A percentile compares a stretch with the other conserved stretches of the same genome.
phyloP scores from a whole-genome alignment of 2,797 vertebrate species.

The Trematomus bernacchii region DNA sequence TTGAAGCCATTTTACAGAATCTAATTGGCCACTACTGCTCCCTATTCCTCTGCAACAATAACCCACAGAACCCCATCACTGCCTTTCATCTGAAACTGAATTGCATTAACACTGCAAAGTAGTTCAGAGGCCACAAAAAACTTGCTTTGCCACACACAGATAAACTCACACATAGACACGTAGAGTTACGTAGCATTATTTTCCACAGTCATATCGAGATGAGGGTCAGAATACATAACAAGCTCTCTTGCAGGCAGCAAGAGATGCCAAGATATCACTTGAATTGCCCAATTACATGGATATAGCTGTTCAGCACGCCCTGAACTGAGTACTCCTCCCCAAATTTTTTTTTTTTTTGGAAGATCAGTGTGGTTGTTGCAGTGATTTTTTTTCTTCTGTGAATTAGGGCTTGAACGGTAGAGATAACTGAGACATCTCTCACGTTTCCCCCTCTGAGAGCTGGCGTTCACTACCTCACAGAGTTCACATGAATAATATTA shows the following conservation, averaged over 20 bases:
- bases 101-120: constrained; percentile 73
- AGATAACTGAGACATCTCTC: constrained; percentile 75
- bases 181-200: constrained; percentile 60
- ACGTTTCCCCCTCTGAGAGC: constrained; percentile 70
- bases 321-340: constrained; percentile 65
- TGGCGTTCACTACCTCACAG: constrained; percentile 71
- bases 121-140: constrained; percentile 70
- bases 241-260: constrained; percentile 37
- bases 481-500: constrained; percentile 81
- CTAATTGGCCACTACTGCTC: constrained; percentile 77
- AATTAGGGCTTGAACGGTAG: constrained; percentile 63
- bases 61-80: constrained; percentile 65
- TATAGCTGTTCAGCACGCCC: constrained; percentile 67
- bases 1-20: constrained; percentile 71
- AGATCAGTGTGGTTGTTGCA: constrained; percentile 49
- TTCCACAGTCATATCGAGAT: constrained; percentile 55
- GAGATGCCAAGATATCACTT: constrained; percentile 73
- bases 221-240: constrained; percentile 61
- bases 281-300: constrained; percentile 80
- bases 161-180: constrained; percentile 22
- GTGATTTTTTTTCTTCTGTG: constrained; percentile 37
- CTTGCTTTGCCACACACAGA: constrained; percentile 44
- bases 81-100: constrained; percentile 81
- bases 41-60: constrained; percentile 71
- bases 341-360: constrained; percentile 44